Evolutionary conservation across 2,888 invertebrate genomes (phyloP).

Genomic region (Encarsia formosa): DNA sequence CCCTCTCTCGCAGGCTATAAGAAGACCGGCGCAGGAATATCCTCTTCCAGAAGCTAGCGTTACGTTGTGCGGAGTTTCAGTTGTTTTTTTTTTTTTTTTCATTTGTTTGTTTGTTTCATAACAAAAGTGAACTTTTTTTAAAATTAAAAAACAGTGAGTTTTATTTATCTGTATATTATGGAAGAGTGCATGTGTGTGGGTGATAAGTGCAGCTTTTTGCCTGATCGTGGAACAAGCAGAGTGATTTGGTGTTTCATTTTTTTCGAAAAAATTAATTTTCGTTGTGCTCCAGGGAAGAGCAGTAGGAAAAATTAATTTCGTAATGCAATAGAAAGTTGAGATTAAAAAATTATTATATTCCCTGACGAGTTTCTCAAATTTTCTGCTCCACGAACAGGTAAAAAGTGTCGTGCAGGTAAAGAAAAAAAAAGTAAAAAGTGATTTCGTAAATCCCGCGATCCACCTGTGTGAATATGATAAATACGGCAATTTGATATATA

Average conservation of each 20-base stretch:
- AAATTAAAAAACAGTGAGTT: not conserved
- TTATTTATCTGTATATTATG: not conserved
- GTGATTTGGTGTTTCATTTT: not conserved
- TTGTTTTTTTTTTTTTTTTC: not conserved
- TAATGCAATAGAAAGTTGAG: conserved; percentile 12
- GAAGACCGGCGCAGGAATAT: conserved; percentile 48
- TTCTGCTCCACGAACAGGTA: conserved; percentile 16
- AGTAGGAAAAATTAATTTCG: not conserved
- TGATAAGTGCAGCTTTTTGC: too few species aligned
- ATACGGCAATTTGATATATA: too few species aligned
- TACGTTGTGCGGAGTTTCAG: conserved; percentile 6
- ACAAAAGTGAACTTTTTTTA: conserved; percentile 16
- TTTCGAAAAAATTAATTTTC: not conserved
- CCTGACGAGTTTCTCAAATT: conserved; percentile 13
- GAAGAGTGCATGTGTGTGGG: not conserved
- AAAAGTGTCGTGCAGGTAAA: conserved; percentile 18
- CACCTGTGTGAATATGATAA: not conserved
- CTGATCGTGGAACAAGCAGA: not conserved
- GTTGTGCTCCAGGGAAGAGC: not conserved
- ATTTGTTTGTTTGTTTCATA: not conserved
- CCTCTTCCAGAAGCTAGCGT: conserved; percentile 41
- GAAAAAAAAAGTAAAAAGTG: conserved; percentile 10
- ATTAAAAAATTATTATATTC: not conserved
- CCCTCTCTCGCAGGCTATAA: conserved; percentile 43
- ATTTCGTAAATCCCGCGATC: conserved; percentile 1